These are phyloP conservation scores for Erpobdella octoculata DNA, from an alignment of 2,888 invertebrate species.

Conservation along the genomic window DNA sequence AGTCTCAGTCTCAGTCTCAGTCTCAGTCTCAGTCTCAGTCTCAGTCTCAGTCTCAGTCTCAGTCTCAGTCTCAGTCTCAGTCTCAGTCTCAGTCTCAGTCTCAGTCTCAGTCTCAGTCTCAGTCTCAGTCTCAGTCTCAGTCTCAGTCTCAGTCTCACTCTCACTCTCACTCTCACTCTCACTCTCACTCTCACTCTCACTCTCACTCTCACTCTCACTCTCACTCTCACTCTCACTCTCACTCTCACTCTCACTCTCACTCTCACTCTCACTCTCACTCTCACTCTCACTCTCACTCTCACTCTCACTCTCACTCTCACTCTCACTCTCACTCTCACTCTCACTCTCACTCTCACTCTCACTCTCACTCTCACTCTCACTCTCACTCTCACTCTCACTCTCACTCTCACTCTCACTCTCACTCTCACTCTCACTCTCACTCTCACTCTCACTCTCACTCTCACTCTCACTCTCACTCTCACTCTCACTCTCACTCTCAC, in stretches of 20 bases:
- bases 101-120: too few species aligned
- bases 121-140: too few species aligned
- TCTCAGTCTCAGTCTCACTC: conserved; percentile 27
- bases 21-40: conserved; percentile 27
- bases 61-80: conserved; percentile 34
- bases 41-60: conserved; percentile 27
- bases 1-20: too few species aligned
- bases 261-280: too few species aligned
- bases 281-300: background rate
- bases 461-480: background rate
- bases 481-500: background rate
- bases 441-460: background rate
- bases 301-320: background rate
- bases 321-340: background rate
- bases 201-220: conserved; percentile 29
- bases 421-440: background rate
- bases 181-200: conserved; percentile 30
- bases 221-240: conserved; percentile 32
- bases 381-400: background rate
- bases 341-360: background rate
- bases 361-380: background rate
- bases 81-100: too few species aligned
- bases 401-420: background rate
- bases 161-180: too few species aligned
- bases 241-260: conserved; percentile 31